Evolutionary conservation across 2,888 invertebrate genomes (phyloP).

Genomic region (Linyphia triangularis): DNA sequence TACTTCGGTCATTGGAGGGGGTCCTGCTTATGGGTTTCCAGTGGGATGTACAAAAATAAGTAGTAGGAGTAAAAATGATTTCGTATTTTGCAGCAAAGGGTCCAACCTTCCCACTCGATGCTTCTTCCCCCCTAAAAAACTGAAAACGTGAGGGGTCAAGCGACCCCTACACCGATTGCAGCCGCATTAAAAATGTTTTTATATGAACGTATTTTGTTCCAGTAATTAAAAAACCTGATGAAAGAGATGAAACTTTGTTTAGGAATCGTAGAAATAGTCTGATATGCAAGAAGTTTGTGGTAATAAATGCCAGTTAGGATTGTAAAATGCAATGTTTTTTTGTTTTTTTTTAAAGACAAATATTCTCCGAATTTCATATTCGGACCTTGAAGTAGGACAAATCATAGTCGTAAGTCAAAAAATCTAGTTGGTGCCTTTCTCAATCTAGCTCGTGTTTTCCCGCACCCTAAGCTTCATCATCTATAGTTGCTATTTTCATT

Average conservation of each 20-base stretch:
- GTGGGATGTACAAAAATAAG: slow-evolving; percentile 72
- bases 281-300: slow-evolving; percentile 47
- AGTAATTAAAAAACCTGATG: slow-evolving; percentile 28
- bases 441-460: not conserved
- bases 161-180: not conserved
- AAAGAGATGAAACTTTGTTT: slow-evolving; percentile 23
- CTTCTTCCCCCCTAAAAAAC: slow-evolving; percentile 12
- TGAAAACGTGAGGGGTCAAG: not conserved
- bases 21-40: slow-evolving; percentile 38
- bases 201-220: not conserved
- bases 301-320: slow-evolving; percentile 37
- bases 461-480: not conserved
- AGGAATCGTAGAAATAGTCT: slow-evolving; percentile 52
- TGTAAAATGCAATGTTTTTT: slow-evolving; percentile 37
- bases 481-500: not conserved
- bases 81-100: slow-evolving; percentile 59
- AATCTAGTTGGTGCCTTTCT: not conserved
- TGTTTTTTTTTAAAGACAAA: not conserved
- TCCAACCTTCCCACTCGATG: slow-evolving; percentile 18
- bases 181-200: slow-evolving; percentile 6
- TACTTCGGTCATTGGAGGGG: slow-evolving; percentile 63
- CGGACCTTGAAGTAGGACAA: not conserved
- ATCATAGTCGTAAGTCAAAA: not conserved
- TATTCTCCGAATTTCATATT: not conserved
- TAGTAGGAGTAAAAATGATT: slow-evolving; percentile 72